These are phyloP conservation scores for Ormyrus rosae DNA, from an alignment of 2,888 invertebrate genomes.

Conservation along the genomic window DNA sequence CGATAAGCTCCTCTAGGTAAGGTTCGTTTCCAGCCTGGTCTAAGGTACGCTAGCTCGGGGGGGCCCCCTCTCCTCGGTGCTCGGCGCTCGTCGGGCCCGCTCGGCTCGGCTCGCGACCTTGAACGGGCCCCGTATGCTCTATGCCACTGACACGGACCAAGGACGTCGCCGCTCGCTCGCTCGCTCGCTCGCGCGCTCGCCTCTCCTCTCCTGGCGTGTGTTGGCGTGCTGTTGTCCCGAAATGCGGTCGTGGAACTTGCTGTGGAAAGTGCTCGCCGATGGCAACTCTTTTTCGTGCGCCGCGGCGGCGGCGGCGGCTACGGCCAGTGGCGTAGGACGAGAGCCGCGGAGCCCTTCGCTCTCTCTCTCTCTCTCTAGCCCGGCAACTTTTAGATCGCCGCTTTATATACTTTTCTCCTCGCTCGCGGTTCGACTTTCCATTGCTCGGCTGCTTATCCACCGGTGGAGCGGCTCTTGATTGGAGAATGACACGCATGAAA, in stretches of 20 bases:
- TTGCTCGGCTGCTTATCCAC: no score
- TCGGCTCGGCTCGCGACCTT: slow-evolving; percentile 70
- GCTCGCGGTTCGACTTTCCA: no score
- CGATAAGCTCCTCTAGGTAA: no score
- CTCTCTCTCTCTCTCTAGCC: no score
- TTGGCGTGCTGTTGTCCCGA: slow-evolving; percentile 73
- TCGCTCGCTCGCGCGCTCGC: slow-evolving; percentile 2
- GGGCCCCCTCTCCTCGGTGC: slow-evolving; percentile 14
- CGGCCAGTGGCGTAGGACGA: slow-evolving; percentile 41
- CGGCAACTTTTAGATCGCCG: no score
- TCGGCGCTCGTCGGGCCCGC: slow-evolving; percentile 59
- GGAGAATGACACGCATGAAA: no score
- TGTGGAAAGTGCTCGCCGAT: slow-evolving; percentile 71
- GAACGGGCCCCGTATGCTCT: slow-evolving; percentile 75
- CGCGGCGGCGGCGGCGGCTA: slow-evolving; percentile 5
- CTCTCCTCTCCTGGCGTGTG: slow-evolving; percentile 66
- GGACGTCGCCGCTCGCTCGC: slow-evolving; percentile 68
- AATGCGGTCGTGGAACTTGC: slow-evolving; percentile 74
- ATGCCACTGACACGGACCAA: slow-evolving; percentile 76
- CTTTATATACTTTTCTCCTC: no score
- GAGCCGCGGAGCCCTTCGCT: neutral
- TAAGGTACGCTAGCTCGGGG: no score
- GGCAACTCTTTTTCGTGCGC: slow-evolving; percentile 63
- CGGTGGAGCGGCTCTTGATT: no score
- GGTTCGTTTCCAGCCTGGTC: no score